phyloP scores from a whole-genome alignment of 2,113 vertebrate species.

The Lophius piscatorius region DNA sequence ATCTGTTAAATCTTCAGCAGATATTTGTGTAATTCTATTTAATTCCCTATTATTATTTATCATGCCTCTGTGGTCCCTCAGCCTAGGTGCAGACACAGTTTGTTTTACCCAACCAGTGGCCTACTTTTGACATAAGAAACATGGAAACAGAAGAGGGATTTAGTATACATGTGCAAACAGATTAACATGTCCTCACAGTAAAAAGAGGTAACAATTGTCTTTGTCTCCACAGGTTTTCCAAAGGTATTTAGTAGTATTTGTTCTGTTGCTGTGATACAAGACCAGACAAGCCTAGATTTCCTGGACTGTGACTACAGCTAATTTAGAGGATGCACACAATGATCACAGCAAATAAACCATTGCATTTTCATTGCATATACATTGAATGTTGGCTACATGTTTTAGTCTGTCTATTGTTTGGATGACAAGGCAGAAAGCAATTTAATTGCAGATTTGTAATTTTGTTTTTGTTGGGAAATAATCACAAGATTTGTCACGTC shows the following conservation, averaged over 20 bases:
- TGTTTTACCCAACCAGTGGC: conserved; percentile 35
- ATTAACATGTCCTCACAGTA: background rate
- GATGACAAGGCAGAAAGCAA: conserved; percentile 12
- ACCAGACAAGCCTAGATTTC: background rate
- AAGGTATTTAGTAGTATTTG: background rate
- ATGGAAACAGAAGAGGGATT: background rate
- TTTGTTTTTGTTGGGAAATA: too few relatives aligned
- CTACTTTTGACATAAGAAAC: conserved; percentile 24
- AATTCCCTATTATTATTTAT: conserved; percentile 57
- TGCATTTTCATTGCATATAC: background rate
- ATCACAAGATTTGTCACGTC: background rate
- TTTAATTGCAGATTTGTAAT: too few relatives aligned
- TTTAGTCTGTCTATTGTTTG: conserved; percentile 5
- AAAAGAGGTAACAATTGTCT: background rate
- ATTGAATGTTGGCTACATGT: background rate
- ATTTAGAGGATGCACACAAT: background rate
- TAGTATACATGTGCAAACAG: too few relatives aligned
- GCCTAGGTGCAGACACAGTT: conserved; percentile 14
- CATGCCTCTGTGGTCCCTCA: conserved; percentile 29
- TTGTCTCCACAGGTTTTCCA: background rate
- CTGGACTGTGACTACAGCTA: conserved; percentile 14
- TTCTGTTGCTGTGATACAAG: conserved; percentile 1
- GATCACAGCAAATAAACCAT: background rate
- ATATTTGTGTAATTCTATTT: conserved; percentile 61
- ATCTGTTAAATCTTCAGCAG: conserved; percentile 63